These are phyloP conservation scores for Silurus meridionalis DNA, from an alignment of 2,113 vertebrate species.

Conservation along the genomic window DNA sequence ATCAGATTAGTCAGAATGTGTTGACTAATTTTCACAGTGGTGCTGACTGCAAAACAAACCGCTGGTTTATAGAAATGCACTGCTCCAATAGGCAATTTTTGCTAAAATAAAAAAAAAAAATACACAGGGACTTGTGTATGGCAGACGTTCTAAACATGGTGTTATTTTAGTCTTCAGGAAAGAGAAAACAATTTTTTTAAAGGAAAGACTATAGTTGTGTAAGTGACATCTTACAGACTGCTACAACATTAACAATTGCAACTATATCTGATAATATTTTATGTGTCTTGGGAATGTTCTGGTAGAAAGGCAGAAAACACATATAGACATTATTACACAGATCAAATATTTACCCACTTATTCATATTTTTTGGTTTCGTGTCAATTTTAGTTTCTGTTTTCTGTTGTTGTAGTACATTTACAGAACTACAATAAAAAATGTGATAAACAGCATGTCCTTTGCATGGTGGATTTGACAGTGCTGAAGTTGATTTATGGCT, in stretches of 20 bases:
- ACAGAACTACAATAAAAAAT: neutral
- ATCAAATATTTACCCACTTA: neutral
- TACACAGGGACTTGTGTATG: too few relatives aligned
- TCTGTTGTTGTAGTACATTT: neutral
- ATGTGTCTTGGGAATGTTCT: neutral
- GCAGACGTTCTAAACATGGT: too few relatives aligned
- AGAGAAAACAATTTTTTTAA: too few relatives aligned
- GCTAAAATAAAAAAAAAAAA: too few relatives aligned
- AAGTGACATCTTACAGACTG: too few relatives aligned
- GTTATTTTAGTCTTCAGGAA: too few relatives aligned
- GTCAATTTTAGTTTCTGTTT: neutral
- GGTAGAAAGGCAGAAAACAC: neutral
- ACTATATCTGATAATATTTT: too few relatives aligned
- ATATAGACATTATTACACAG: neutral
- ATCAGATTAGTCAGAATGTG: neutral
- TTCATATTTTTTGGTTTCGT: neutral
- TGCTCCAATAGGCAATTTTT: neutral
- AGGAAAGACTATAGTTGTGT: too few relatives aligned
- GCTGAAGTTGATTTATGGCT: constrained; percentile 29
- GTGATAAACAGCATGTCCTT: neutral
- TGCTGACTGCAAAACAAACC: neutral
- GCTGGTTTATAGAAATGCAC: neutral
- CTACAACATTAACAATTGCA: too few relatives aligned
- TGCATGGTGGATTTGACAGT: neutral
- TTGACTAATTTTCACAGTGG: neutral